Evolutionary conservation across 1,140 invertebrate genomes (phyloP).

Genomic region (Tribolium castaneum): DNA sequence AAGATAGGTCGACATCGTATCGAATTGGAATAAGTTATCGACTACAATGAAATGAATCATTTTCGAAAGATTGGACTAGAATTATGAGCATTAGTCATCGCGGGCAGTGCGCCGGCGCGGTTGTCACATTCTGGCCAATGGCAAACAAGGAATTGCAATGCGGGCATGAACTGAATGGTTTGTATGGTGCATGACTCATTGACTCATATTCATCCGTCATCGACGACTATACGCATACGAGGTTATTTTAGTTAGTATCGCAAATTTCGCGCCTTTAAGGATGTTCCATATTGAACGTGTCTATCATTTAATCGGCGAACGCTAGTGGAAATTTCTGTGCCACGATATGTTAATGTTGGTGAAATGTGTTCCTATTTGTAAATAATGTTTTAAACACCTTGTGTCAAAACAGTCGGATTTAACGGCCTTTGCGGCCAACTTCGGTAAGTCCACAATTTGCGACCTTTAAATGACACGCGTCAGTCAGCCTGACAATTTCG

Average conservation of each 20-base stretch:
- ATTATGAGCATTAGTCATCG: constrained; percentile 45
- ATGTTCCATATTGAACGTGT: constrained; percentile 27
- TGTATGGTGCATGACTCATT: constrained; percentile 41
- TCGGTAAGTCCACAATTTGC: constrained; percentile 2
- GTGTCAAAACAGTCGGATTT: constrained; percentile 43
- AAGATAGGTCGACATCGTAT: constrained; percentile 6
- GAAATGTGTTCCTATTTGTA: constrained; percentile 45
- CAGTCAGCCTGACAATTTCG: neutral
- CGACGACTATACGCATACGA: constrained; percentile 39
- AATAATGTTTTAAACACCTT: constrained; percentile 47
- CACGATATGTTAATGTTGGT: constrained; percentile 9
- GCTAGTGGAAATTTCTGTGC: constrained; percentile 16
- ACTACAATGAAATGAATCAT: constrained; percentile 34
- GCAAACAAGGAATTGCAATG: constrained; percentile 46
- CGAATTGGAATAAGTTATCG: constrained; percentile 22
- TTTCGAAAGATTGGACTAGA: constrained; percentile 30
- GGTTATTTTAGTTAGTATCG: constrained; percentile 36
- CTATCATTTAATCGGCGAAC: neutral
- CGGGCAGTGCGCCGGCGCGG: constrained; percentile 20
- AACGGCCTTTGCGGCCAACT: neutral
- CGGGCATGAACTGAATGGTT: constrained; percentile 49
- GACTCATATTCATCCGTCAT: constrained; percentile 45
- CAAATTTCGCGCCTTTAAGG: constrained; percentile 29
- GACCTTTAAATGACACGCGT: constrained; percentile 3
- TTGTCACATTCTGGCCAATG: constrained; percentile 39